Evolutionary conservation across 2,113 vertebrate genomes (phyloP).

Genomic region (Stomatorhinus ivindoensis): DNA sequence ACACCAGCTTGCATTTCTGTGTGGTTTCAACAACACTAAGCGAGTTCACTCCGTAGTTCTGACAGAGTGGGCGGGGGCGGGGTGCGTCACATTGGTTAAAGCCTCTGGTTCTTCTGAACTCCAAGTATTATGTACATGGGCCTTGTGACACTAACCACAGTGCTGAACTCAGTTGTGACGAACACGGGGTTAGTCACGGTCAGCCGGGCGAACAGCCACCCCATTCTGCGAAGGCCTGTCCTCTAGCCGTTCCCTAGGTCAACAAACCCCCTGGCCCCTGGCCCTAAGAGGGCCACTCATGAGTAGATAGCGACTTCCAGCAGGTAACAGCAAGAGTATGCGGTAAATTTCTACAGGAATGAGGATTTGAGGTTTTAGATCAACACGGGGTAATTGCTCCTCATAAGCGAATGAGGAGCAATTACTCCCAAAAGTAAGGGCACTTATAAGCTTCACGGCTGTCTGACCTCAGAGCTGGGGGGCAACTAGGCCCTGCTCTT

Average conservation of each 20-base stretch:
- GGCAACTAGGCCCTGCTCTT: neutral
- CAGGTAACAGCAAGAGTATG: neutral
- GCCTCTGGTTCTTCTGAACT: neutral
- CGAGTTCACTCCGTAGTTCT: neutral
- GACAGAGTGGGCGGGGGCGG: conserved; percentile 11
- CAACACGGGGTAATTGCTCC: no score
- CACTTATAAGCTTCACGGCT: neutral
- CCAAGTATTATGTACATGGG: neutral
- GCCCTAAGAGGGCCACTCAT: neutral
- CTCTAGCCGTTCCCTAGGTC: neutral
- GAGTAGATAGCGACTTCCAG: neutral
- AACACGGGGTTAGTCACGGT: neutral
- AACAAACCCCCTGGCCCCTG: neutral
- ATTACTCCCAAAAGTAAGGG: neutral
- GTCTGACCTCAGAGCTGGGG: neutral
- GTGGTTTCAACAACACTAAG: neutral
- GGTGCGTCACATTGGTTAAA: neutral
- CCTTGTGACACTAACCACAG: neutral
- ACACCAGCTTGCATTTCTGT: neutral
- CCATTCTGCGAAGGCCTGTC: neutral
- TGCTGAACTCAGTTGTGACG: neutral
- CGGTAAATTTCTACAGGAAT: neutral
- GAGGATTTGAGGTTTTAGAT: neutral
- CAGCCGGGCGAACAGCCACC: neutral
- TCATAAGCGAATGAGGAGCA: neutral